These are phyloP conservation scores for Caenorhabditis briggsae DNA, from an alignment of 1,140 invertebrate species.

Conservation along the genomic window DNA sequence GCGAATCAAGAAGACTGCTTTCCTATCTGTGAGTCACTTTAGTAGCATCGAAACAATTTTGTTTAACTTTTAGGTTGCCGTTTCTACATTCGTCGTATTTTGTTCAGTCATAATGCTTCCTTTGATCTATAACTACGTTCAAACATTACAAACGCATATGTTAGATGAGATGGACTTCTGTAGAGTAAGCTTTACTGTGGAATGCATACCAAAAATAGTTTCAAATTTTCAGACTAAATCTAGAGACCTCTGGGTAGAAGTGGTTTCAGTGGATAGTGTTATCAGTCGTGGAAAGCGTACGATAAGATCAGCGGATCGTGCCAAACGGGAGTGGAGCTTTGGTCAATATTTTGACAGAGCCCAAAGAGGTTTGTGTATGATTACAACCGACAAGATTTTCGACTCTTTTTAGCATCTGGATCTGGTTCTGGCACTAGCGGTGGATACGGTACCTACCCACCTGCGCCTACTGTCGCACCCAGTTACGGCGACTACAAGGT, in stretches of 20 bases:
- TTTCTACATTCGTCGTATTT: constrained; percentile 60
- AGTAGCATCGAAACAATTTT: background rate
- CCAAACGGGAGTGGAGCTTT: constrained; percentile 64
- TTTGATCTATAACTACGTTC: constrained; percentile 64
- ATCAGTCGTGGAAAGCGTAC: constrained; percentile 8
- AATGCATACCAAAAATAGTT: background rate
- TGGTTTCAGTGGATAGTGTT: constrained; percentile 62
- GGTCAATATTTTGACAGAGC: constrained; percentile 63
- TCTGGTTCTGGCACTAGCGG: constrained; percentile 15
- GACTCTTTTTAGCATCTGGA: constrained; percentile 18
- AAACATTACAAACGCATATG: constrained; percentile 63
- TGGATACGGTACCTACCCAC: constrained; percentile 51
- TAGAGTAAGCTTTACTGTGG: constrained; percentile 6
- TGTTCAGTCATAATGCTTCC: constrained; percentile 63
- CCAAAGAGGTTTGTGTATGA: constrained; percentile 44
- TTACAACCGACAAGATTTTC: background rate
- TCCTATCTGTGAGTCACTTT: constrained; percentile 51
- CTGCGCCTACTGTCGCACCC: constrained; percentile 30
- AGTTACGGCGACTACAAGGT: constrained; percentile 32
- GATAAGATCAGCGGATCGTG: constrained; percentile 12
- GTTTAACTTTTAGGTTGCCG: constrained; percentile 4
- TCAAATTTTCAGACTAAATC: constrained; percentile 57
- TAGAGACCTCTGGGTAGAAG: constrained; percentile 66
- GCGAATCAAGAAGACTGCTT: constrained; percentile 58
- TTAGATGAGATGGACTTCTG: constrained; percentile 63